Base-by-base conservation (phyloP, 2,113 vertebrate species). In the Perognathus longimembris region DNA sequence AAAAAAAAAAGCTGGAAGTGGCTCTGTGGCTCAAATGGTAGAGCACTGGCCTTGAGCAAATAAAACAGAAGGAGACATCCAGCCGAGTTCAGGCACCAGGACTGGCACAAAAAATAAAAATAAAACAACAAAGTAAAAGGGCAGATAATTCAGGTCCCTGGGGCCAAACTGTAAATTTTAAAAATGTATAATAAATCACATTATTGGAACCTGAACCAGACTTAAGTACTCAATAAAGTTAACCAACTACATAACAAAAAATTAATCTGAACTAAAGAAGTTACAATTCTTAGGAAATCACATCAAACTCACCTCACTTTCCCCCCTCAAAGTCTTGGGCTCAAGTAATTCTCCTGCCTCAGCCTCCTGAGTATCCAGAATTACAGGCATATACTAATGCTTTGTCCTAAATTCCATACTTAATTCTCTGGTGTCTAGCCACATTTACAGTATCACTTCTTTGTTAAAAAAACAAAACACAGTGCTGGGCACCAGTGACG, bases 181-280 rank as follows among this genome's bases (percentile, higher is more conserved):
- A 50, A 86, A 87, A 42, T 59, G 75, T 79, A 71, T 89, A 90
- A 59, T 30, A 87, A 82, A 69, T 80, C 64, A 87, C 20, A 67
- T 8, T n/a, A 54, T 1, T 90, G 26, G 84, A 76, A 24, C 21
- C 80, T 57, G 8, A 78, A 24, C 2, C n/a, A 50, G 76, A 76
- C 28, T 70, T 90, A 24, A 32, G 84, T 15, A 85, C 0, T 42
- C 18, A 78, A 17, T 78, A 74, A 61, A 74, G 61, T 18, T 5
- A 85, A 59, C 50, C 26, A 73, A 15, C 54, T 3, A 30, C 3
- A 64, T 42, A 42, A n/a, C 63, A 42, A 34, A 69, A 57, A 20
- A 14, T 36, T 11, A 9, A 79, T 64, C 63, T 78, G 38, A 89
- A 80, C 38, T 57, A 67, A 86, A 89, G 38, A 6, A 32, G 59